Conservation (phyloP, 2,888 invertebrate species). For the Corbicula japonica region DNA sequence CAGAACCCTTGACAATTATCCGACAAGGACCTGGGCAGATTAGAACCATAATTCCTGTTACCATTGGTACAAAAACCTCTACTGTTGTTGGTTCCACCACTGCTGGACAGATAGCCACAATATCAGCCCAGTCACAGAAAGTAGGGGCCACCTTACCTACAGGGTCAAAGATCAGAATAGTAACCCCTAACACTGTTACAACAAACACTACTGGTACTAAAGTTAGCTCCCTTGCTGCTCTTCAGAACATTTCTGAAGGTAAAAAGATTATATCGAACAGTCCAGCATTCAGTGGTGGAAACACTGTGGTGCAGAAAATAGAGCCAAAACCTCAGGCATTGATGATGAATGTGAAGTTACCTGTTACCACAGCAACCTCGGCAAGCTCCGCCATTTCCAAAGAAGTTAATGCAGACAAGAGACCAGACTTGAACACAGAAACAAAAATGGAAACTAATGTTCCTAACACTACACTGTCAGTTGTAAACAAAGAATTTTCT, state of each 20-base stretch:
- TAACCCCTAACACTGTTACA: constrained; percentile 42
- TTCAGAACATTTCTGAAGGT: constrained; percentile 51
- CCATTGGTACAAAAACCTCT: constrained; percentile 37
- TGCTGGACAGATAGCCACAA: constrained; percentile 32
- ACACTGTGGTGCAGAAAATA: constrained; percentile 31
- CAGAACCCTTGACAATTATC: constrained; percentile 61
- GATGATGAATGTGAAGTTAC: constrained; percentile 30
- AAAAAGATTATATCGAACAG: constrained; percentile 56
- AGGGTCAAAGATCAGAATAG: constrained; percentile 50
- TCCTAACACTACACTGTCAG: neutral
- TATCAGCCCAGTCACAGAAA: constrained; percentile 57
- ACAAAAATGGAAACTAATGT: constrained; percentile 11
- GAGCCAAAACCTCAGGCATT: constrained; percentile 2
- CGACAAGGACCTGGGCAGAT: constrained; percentile 63
- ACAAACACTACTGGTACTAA: constrained; percentile 17
- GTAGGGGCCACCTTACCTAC: constrained; percentile 33
- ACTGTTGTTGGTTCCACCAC: constrained; percentile 34
- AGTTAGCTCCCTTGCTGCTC: constrained; percentile 50
- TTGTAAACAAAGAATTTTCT: constrained; percentile 28
- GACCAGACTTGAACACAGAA: constrained; percentile 9
- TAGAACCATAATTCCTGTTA: constrained; percentile 56
- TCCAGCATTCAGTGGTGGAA: constrained; percentile 50
- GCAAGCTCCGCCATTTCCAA: neutral
- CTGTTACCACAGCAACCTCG: neutral
- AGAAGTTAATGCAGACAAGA: too few relatives aligned